Base-by-base conservation (phyloP, 2,797 vertebrate species). In the Hydrocynus forskahlii region DNA sequence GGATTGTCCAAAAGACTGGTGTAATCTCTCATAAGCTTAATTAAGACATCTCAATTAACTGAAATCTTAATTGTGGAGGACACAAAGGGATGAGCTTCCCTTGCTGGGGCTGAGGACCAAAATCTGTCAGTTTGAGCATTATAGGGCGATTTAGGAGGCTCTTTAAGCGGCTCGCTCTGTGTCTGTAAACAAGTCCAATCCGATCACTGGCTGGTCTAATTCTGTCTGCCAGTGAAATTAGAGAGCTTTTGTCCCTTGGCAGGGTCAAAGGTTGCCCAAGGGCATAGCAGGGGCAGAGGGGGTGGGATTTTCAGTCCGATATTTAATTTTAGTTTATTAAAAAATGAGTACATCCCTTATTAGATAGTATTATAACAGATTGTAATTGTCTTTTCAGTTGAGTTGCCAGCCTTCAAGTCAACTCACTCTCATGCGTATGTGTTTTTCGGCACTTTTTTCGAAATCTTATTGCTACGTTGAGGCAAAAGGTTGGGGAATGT, bases 171-270 rank as follows among this genome's bases (percentile, higher is more conserved):
- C 94, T 94, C 87, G 85, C 81, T 89, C 90, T 79, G 84, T 92
- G 94, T 94, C 94, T 95, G 94, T 95, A 95, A 95, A 94, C 94
- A 95, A 94, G 93, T 91, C 92, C 94, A 95, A 94, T 95, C 95
- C 92, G 90, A 93, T 95, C 93, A 94, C 93, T 91, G 91, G 92
- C 92, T 93, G 89, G 90, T 94, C 90, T 94, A 93, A 95, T 94
- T 93, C 93, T 91, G 92, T 92, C 94, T 94, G 93, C 93, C 89
- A 90, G 94, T 93, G 92, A 89, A 84, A 85, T 90, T 81, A 92
- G 81, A 79, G 86, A 70, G 78, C 29, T 67, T 75, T 73, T 40
- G n/a, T 81, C 57, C 43, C 63, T 54, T 52, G 71, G 57, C 76
- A 69, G 66, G 81, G 79, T 81, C 81, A 84, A 19, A 57, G 76